Conservation (phyloP, 2,888 invertebrate genomes). For the Yponomeuta evonymella region DNA sequence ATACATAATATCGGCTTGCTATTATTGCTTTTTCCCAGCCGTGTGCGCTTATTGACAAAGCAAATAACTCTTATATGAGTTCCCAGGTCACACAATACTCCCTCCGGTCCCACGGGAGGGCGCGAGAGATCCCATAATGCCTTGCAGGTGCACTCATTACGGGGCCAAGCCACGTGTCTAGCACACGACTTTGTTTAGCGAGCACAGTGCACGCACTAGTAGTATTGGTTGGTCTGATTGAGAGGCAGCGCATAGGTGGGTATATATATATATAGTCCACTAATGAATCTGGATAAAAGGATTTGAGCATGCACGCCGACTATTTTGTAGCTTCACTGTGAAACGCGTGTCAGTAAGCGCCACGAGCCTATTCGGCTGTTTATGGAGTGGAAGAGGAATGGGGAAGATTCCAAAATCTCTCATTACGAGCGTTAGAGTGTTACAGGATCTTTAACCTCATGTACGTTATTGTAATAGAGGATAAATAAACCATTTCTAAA, state of each 20-base stretch:
- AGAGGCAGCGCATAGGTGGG: conserved; percentile 34
- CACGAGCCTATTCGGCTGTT: no score
- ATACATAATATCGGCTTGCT: conserved; percentile 28
- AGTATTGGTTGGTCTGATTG: conserved; percentile 29
- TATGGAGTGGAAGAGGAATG: no score
- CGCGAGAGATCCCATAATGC: conserved; percentile 74
- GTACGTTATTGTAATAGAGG: no score
- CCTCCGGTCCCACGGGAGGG: conserved; percentile 71
- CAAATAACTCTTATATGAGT: conserved; percentile 44
- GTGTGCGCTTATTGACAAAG: conserved; percentile 56
- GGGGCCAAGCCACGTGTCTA: conserved; percentile 52
- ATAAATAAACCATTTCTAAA: no score
- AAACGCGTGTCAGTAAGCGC: not conserved
- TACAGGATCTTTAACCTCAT: no score
- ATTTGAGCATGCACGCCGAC: not conserved
- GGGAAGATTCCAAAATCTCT: no score
- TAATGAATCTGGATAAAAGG: not conserved
- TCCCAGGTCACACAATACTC: not conserved
- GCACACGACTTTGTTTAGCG: conserved; percentile 41
- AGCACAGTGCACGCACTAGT: conserved; percentile 47
- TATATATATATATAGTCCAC: not conserved
- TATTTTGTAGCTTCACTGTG: not conserved
- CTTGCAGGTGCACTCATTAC: conserved; percentile 74
- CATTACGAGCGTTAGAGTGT: no score
- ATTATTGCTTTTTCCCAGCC: conserved; percentile 43